Conservation (phyloP, 2,888 invertebrate genomes). For the Liopterus haemorrhoidalis region DNA sequence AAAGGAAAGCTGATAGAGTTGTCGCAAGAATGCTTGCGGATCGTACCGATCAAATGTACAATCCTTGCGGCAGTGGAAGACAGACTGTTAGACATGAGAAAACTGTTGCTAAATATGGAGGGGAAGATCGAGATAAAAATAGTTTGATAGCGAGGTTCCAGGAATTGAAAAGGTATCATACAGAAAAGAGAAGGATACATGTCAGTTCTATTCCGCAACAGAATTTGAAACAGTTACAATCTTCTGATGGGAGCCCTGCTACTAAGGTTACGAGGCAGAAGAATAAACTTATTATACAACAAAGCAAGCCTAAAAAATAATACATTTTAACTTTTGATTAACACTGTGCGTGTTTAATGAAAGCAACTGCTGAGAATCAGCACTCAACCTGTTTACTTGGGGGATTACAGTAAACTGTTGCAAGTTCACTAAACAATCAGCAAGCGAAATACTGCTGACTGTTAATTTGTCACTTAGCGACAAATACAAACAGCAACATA, state of each 20-base stretch:
- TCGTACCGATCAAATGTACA: conserved; percentile 33
- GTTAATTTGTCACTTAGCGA: no score
- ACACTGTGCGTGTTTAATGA: no score
- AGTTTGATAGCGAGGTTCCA: conserved; percentile 51
- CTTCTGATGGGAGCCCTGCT: conserved; percentile 55
- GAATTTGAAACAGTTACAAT: conserved; percentile 61
- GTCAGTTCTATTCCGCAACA: conserved; percentile 58
- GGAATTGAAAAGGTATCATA: conserved; percentile 46
- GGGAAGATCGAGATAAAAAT: conserved; percentile 48
- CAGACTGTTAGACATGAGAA: conserved; percentile 12
- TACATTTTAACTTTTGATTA: no score
- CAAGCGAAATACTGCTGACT: no score
- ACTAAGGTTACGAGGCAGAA: conserved; percentile 78
- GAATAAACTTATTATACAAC: conserved; percentile 77
- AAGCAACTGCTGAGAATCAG: no score
- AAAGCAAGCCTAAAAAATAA: conserved; percentile 45
- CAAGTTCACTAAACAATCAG: no score
- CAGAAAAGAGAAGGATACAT: conserved; percentile 44
- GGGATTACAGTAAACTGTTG: no score
- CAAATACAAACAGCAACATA: no score
- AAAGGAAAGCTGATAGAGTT: conserved; percentile 28
- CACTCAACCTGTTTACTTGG: no score
- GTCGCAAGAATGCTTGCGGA: conserved; percentile 18
- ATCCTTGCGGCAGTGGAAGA: conserved; percentile 13
- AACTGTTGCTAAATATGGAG: conserved; percentile 43